These are phyloP conservation scores for Probosciger aterrimus DNA, from an alignment of 2,113 vertebrate species.

Conservation along the genomic window DNA sequence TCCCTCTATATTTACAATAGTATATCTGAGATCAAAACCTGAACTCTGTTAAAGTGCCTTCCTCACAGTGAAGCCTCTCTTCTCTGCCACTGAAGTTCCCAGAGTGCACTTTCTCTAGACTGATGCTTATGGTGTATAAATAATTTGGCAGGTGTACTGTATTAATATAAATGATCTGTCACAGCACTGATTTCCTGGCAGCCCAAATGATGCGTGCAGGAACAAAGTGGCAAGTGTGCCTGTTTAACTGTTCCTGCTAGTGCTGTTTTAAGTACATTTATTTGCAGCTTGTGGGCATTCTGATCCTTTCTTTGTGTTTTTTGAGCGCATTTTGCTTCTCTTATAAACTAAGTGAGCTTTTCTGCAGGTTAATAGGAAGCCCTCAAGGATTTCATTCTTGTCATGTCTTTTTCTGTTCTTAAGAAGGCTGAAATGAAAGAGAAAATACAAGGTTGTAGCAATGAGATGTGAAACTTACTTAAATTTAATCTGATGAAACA, in stretches of 20 bases:
- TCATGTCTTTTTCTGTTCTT: background rate
- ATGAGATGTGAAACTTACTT: background rate
- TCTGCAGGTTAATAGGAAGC: background rate
- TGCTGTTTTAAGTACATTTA: background rate
- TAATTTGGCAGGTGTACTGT: conserved; percentile 49
- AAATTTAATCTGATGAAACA: background rate
- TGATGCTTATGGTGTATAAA: conserved; percentile 30
- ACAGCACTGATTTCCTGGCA: background rate
- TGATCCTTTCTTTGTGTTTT: background rate
- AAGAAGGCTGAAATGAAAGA: background rate
- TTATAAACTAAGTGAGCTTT: background rate
- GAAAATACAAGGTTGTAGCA: background rate
- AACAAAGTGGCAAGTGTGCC: background rate
- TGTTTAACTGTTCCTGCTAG: background rate
- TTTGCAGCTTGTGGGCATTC: background rate
- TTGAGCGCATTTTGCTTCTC: background rate
- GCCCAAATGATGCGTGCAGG: background rate
- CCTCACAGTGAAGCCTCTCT: background rate
- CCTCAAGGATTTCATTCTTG: background rate
- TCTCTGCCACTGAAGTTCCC: background rate
- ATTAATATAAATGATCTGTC: conserved; percentile 53
- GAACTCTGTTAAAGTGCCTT: background rate
- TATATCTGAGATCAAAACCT: background rate
- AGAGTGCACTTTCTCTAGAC: background rate
- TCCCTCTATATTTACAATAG: background rate